Conservation (phyloP, 2,888 invertebrate species). For the Alcis repandata region DNA sequence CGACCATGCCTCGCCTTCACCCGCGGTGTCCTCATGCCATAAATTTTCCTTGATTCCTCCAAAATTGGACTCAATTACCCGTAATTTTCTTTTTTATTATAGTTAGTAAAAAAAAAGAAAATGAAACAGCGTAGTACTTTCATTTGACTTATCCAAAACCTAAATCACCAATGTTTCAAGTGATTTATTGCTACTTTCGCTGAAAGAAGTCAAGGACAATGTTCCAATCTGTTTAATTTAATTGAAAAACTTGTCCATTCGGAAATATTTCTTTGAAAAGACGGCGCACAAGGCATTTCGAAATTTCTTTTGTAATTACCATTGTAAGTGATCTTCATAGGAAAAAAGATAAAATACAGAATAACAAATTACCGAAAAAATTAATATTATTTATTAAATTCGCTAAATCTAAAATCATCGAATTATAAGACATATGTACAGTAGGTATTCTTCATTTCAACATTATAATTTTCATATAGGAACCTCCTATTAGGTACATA, state of each 20-base stretch:
- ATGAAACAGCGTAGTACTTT: constrained; percentile 1
- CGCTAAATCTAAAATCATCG: too few species aligned
- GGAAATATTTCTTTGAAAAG: constrained; percentile 4
- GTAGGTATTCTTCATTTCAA: too few species aligned
- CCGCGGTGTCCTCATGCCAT: too few species aligned
- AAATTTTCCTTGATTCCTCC: neutral
- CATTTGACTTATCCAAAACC: constrained; percentile 9
- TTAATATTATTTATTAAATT: too few species aligned
- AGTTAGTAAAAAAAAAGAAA: neutral
- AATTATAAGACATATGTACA: too few species aligned
- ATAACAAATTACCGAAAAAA: too few species aligned
- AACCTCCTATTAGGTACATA: too few species aligned
- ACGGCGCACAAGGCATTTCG: neutral
- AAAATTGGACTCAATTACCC: neutral
- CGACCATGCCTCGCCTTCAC: neutral
- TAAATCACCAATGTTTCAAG: constrained; percentile 6
- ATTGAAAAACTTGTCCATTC: constrained; percentile 41
- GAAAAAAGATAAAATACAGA: too few species aligned
- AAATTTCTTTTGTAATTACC: neutral
- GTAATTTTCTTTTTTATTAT: neutral
- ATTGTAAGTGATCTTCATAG: neutral
- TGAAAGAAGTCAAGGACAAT: neutral
- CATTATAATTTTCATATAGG: too few species aligned
- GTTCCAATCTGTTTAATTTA: constrained; percentile 30
- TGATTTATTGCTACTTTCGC: constrained; percentile 22